Evolutionary conservation across 2,888 invertebrate genomes (phyloP).

Genomic region (Dichetophora obliterata): DNA sequence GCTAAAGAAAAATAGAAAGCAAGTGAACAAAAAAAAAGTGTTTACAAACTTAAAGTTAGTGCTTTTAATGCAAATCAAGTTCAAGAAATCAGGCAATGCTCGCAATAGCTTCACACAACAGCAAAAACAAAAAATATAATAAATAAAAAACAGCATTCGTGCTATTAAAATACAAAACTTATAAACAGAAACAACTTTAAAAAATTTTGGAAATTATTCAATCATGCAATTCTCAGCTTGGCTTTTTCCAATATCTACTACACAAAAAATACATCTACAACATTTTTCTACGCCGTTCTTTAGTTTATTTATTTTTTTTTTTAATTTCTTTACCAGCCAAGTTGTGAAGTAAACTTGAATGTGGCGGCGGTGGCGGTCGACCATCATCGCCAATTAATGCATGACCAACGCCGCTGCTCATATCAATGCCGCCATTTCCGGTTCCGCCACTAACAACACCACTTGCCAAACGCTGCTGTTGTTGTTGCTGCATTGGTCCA

Average conservation of each 20-base stretch:
- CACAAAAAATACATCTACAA: neutral
- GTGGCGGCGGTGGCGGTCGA: conserved; percentile 80
- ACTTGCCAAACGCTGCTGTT: conserved; percentile 36
- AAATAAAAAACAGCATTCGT: neutral
- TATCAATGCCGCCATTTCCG: conserved; percentile 56
- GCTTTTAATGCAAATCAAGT: neutral
- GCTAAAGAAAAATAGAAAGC: no score
- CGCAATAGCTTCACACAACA: neutral
- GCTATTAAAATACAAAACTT: conserved; percentile 8
- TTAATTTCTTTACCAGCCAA: conserved; percentile 46
- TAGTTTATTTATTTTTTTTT: conserved; percentile 16
- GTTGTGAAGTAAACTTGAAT: conserved; percentile 84
- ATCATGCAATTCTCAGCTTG: neutral
- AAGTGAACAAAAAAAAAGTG: no score
- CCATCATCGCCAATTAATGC: conserved; percentile 71
- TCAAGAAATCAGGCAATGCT: neutral
- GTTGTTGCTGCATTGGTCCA: conserved; percentile 51
- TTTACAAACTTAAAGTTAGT: no score
- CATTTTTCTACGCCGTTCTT: conserved; percentile 36
- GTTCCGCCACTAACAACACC: conserved; percentile 59
- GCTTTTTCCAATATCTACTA: neutral
- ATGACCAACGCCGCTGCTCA: conserved; percentile 48
- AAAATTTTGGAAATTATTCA: neutral
- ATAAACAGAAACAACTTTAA: conserved; percentile 31
- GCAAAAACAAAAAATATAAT: conserved; percentile 4